Evolutionary conservation across 1,140 invertebrate species (phyloP).

Genomic region (Lepidurus apus): DNA sequence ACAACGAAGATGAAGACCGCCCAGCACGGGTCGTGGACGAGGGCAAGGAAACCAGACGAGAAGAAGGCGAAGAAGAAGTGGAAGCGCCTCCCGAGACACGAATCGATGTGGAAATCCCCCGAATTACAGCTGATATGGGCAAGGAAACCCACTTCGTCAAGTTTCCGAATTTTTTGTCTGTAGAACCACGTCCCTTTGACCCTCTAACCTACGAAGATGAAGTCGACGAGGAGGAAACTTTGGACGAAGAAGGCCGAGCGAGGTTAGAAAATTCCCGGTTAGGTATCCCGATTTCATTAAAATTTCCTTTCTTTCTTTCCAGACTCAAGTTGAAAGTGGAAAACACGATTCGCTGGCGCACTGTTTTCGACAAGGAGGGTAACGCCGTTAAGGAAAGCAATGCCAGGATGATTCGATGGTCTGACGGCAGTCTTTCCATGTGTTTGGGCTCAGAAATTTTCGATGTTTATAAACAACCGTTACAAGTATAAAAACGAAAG

Average conservation of each 20-base stretch:
- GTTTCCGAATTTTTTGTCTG: constrained; percentile 85
- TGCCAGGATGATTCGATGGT: constrained; percentile 92
- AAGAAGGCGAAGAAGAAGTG: constrained; percentile 63
- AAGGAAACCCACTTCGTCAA: constrained; percentile 92
- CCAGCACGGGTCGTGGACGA: constrained; percentile 26
- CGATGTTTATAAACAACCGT: constrained; percentile 89
- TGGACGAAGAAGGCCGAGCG: constrained; percentile 96
- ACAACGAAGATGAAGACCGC: constrained; percentile 40
- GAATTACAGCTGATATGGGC: constrained; percentile 86
- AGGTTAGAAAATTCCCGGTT: constrained; percentile 45
- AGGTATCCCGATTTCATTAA: not conserved
- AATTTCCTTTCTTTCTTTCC: constrained; percentile 37
- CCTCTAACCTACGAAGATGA: constrained; percentile 95
- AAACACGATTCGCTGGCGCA: constrained; percentile 96
- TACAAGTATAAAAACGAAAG: constrained; percentile 54
- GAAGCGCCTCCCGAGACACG: constrained; percentile 79
- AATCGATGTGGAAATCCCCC: constrained; percentile 94
- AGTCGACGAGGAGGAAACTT: constrained; percentile 95
- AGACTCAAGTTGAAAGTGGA: constrained; percentile 86
- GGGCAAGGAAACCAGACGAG: constrained; percentile 42
- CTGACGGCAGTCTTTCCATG: constrained; percentile 95
- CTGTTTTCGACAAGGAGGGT: constrained; percentile 73
- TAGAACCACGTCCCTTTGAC: constrained; percentile 91
- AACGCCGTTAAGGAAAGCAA: constrained; percentile 87
- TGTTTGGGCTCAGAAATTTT: constrained; percentile 96